Evolutionary conservation across 1,140 invertebrate species (phyloP).

Genomic region (Wiebesia pumilae): DNA sequence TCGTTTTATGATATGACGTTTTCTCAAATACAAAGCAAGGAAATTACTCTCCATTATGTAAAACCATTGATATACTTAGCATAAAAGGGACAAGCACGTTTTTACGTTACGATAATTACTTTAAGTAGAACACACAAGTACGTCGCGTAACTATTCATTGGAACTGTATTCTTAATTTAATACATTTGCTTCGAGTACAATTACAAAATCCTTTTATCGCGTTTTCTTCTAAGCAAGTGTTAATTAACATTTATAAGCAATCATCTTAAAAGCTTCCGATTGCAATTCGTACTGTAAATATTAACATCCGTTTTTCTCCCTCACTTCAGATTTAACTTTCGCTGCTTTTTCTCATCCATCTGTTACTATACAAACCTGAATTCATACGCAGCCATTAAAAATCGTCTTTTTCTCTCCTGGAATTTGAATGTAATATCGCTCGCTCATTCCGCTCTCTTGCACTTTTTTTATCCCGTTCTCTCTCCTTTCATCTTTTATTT

Average conservation of each 20-base stretch:
- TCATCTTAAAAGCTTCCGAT: neutral
- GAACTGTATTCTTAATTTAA: slow-evolving; percentile 18
- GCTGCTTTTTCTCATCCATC: neutral
- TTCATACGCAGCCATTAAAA: neutral
- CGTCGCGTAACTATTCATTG: neutral
- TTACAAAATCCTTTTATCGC: slow-evolving; percentile 5
- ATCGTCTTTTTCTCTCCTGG: slow-evolving; percentile 1
- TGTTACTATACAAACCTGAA: neutral
- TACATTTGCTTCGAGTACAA: slow-evolving; percentile 6
- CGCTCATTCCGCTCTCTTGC: neutral
- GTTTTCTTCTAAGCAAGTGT: neutral
- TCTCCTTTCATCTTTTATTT: slow-evolving; percentile 14
- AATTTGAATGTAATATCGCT: slow-evolving; percentile 31
- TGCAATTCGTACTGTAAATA: neutral
- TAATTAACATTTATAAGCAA: slow-evolving; percentile 28
- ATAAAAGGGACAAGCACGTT: neutral
- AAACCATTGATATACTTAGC: neutral
- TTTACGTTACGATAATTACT: neutral
- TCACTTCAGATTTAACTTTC: neutral
- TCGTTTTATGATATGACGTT: neutral
- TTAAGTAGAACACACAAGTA: neutral
- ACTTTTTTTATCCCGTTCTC: slow-evolving; percentile 7
- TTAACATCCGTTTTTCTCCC: neutral
- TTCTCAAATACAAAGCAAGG: neutral
- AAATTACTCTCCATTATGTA: neutral